Conservation (phyloP, 2,113 vertebrate species). For the Sciurus niger region DNA sequence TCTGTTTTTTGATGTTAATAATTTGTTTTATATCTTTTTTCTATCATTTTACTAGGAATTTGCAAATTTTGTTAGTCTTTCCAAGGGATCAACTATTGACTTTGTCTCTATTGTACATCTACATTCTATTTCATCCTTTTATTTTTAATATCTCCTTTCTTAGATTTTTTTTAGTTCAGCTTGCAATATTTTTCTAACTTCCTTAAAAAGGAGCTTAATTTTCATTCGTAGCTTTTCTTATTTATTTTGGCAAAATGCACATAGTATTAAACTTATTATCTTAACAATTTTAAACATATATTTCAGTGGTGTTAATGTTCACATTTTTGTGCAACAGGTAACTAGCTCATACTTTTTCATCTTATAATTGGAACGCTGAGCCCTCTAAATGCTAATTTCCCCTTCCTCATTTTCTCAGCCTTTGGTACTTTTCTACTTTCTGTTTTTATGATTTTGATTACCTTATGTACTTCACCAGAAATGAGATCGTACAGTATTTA, state of each 20-base stretch:
- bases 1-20: background rate
- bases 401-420: background rate
- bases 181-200: background rate
- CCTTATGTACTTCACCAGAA: background rate
- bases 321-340: background rate
- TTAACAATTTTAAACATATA: background rate
- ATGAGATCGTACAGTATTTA: background rate
- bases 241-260: background rate
- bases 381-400: background rate
- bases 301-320: background rate
- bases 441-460: background rate
- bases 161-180: background rate
- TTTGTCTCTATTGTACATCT: background rate
- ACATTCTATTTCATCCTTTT: background rate
- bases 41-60: background rate
- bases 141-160: background rate
- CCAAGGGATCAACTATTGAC: background rate
- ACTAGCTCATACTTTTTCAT: background rate
- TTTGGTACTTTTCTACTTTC: background rate
- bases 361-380: background rate
- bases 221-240: background rate
- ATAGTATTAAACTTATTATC: background rate
- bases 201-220: background rate
- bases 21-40: background rate
- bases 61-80: background rate